phyloP scores from a whole-genome alignment of 2,888 invertebrate genomes.

The Arrhopalites spinosus region DNA sequence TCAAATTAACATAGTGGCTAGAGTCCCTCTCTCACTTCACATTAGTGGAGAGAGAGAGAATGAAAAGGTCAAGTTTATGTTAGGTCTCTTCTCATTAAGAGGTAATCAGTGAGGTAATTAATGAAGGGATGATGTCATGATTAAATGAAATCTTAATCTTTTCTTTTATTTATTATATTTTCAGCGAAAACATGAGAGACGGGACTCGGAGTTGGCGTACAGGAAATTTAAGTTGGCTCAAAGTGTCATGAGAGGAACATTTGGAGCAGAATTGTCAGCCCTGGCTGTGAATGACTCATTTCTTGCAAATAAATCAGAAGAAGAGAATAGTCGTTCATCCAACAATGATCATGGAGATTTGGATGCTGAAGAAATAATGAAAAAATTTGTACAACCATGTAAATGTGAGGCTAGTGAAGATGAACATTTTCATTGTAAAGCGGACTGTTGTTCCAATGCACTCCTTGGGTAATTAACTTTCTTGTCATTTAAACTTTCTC shows the following conservation, averaged over 20 bases:
- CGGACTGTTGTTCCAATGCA: slow-evolving; percentile 75
- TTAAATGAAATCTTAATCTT: slow-evolving; percentile 3
- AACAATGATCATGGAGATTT: slow-evolving; percentile 44
- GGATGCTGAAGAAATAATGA: slow-evolving; percentile 51
- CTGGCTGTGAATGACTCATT: slow-evolving; percentile 35
- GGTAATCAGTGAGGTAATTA: slow-evolving; percentile 23
- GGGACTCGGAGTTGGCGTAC: slow-evolving; percentile 87
- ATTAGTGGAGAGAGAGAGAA: neutral
- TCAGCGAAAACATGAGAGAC: slow-evolving; percentile 87
- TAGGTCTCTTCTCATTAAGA: slow-evolving; percentile 16
- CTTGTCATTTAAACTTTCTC: neutral
- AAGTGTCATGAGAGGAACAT: slow-evolving; percentile 62
- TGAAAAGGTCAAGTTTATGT: neutral
- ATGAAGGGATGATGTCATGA: slow-evolving; percentile 30
- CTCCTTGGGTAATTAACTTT: slow-evolving; percentile 65
- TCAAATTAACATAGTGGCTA: too few species aligned
- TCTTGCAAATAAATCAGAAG: slow-evolving; percentile 48
- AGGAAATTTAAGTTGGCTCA: slow-evolving; percentile 72
- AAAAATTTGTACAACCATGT: slow-evolving; percentile 55
- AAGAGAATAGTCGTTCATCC: slow-evolving; percentile 53
- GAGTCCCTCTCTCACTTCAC: too few species aligned
- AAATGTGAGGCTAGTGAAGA: slow-evolving; percentile 59
- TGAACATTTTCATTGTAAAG: slow-evolving; percentile 86
- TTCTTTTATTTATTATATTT: too few species aligned
- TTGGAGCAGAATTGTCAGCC: slow-evolving; percentile 50